Percentiles rank a stretch among this genome's conserved stretches.
phyloP scores from a whole-genome alignment of 2,797 vertebrate genomes.

The Acipenser transmontanus region DNA sequence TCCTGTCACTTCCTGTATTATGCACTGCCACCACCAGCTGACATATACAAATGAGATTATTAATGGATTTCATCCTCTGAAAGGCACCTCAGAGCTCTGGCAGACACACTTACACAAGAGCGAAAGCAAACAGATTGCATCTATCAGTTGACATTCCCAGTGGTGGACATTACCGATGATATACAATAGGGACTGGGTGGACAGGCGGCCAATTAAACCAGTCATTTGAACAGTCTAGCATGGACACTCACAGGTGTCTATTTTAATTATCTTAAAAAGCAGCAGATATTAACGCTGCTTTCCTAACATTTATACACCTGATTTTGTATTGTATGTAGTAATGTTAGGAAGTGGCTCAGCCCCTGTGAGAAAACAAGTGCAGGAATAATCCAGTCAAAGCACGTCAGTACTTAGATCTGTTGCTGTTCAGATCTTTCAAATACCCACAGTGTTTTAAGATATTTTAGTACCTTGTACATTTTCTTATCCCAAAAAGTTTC shows the following conservation, averaged over 20 bases:
- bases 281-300: too few relatives aligned
- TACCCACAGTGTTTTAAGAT: too few relatives aligned
- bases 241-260: slow-evolving; percentile 25
- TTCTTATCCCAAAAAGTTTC: too few relatives aligned
- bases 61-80: slow-evolving; percentile 45
- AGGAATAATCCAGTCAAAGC: too few relatives aligned
- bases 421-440: too few relatives aligned
- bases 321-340: too few relatives aligned
- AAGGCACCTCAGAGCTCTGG: slow-evolving; percentile 44
- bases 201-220: slow-evolving; percentile 36
- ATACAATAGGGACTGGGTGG: slow-evolving; percentile 28
- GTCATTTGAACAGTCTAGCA: slow-evolving; percentile 37
- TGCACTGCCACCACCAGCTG: slow-evolving; percentile 38
- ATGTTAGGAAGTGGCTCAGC: too few relatives aligned
- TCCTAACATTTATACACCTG: too few relatives aligned
- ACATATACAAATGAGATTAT: slow-evolving; percentile 52
- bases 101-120: slow-evolving; percentile 46
- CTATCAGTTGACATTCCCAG: slow-evolving; percentile 52
- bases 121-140: slow-evolving; percentile 52
- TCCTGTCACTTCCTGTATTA: slow-evolving; percentile 23
- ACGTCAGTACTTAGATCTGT: too few relatives aligned
- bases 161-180: slow-evolving; percentile 40
- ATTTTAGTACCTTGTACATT: too few relatives aligned
- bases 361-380: too few relatives aligned
- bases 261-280: too few relatives aligned